These are phyloP conservation scores for Paracyprichromis sp. DNA, from an alignment of 2,113 vertebrate species.

Conservation along the genomic window DNA sequence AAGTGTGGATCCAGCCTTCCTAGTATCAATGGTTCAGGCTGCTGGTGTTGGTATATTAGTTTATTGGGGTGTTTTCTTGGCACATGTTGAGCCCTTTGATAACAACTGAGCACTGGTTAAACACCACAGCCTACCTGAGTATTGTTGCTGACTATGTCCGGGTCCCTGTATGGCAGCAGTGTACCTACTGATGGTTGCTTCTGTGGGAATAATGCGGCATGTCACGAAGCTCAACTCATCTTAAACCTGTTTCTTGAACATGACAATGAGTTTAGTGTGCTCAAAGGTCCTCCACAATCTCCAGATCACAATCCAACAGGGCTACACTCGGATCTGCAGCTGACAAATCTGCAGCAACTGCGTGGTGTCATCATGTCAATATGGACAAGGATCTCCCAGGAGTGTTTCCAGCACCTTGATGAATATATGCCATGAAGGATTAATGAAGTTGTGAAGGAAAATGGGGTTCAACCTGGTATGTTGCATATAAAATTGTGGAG, in stretches of 20 bases:
- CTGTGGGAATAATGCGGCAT: neutral
- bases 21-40: neutral
- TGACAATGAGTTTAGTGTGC: neutral
- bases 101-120: neutral
- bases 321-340: neutral
- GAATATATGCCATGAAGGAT: neutral
- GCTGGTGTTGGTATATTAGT: neutral
- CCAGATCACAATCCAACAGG: neutral
- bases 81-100: neutral
- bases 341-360: neutral
- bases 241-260: neutral
- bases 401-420: neutral
- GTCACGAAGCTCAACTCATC: neutral
- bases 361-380: neutral
- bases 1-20: neutral
- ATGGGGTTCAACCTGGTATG: neutral
- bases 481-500: neutral
- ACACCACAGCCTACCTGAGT: neutral
- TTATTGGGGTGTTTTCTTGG: neutral
- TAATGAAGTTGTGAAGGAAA: neutral
- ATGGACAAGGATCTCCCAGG: neutral
- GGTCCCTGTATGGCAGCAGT: neutral
- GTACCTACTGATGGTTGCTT: neutral
- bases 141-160: neutral
- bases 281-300: neutral